Evolutionary conservation across 2,888 invertebrate species (phyloP).

Genomic region (Hermodice carunculata): DNA sequence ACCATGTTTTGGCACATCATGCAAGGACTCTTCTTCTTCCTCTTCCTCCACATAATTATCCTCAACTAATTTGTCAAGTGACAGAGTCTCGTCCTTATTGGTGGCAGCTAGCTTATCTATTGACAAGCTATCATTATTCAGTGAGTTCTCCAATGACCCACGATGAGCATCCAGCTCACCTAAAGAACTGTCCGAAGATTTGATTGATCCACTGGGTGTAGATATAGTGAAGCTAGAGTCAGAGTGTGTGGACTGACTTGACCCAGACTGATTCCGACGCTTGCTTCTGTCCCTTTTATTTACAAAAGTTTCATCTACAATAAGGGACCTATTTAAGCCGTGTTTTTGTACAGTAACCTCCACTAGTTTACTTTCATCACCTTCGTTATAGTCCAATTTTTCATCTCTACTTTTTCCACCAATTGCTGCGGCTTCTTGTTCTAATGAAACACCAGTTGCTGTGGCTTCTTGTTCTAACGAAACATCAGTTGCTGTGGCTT

Average conservation of each 20-base stretch:
- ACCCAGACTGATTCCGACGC: conserved; percentile 8
- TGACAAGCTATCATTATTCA: conserved; percentile 26
- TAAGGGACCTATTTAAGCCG: no score
- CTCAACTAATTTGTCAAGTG: background rate
- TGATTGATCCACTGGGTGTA: conserved; percentile 53
- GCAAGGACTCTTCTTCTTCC: no score
- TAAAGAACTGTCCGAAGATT: conserved; percentile 34
- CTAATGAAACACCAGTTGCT: no score
- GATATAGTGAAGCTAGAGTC: conserved; percentile 57
- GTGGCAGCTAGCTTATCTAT: conserved; percentile 18
- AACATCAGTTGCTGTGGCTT: no score
- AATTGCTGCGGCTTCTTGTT: background rate
- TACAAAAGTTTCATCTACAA: conserved; percentile 30
- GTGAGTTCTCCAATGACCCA: no score
- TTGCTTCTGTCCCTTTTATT: conserved; percentile 20
- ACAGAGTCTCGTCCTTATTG: background rate
- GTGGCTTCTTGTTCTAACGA: no score
- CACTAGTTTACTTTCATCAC: background rate
- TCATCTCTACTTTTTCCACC: background rate
- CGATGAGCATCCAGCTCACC: no score
- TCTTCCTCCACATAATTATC: no score
- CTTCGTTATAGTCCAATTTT: background rate
- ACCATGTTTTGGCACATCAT: no score
- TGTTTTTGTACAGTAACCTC: no score
- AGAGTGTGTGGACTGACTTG: conserved; percentile 32